These are phyloP conservation scores for Ciconia boyciana DNA, from an alignment of 2,113 vertebrate genomes.

Conservation along the genomic window DNA sequence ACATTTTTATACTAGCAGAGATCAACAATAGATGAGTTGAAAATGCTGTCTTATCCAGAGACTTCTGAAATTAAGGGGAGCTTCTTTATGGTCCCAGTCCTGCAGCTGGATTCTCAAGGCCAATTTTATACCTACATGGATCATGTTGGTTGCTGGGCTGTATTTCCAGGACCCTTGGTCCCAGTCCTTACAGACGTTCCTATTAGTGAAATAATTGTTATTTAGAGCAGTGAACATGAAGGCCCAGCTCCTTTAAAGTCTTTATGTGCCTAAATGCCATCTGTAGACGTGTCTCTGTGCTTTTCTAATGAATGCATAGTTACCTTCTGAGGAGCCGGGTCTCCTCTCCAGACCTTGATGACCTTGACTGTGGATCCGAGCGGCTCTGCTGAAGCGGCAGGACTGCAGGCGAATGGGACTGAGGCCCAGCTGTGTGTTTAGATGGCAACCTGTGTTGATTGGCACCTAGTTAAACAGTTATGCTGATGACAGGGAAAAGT, in stretches of 20 bases:
- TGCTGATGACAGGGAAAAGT: neutral
- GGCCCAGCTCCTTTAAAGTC: neutral
- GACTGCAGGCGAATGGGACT: neutral
- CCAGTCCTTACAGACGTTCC: neutral
- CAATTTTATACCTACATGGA: neutral
- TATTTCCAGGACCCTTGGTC: neutral
- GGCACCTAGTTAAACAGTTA: neutral
- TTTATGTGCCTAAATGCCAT: neutral
- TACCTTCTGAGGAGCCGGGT: neutral
- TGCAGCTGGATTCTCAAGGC: neutral
- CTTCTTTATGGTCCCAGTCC: neutral
- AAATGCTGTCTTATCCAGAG: neutral
- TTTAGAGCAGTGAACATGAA: neutral
- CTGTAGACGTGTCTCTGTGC: neutral
- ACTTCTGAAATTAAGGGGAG: neutral
- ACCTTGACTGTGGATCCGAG: neutral
- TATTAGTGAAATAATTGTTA: neutral
- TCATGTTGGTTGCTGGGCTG: neutral
- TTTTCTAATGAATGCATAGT: neutral
- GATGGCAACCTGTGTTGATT: neutral
- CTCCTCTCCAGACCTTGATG: neutral
- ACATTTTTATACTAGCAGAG: neutral
- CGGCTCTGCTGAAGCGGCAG: neutral
- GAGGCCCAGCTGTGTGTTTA: neutral
- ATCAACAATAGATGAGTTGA: neutral